Evolutionary conservation across 2,113 vertebrate species (phyloP).

Genomic region (Brachypodius melanocephalos): DNA sequence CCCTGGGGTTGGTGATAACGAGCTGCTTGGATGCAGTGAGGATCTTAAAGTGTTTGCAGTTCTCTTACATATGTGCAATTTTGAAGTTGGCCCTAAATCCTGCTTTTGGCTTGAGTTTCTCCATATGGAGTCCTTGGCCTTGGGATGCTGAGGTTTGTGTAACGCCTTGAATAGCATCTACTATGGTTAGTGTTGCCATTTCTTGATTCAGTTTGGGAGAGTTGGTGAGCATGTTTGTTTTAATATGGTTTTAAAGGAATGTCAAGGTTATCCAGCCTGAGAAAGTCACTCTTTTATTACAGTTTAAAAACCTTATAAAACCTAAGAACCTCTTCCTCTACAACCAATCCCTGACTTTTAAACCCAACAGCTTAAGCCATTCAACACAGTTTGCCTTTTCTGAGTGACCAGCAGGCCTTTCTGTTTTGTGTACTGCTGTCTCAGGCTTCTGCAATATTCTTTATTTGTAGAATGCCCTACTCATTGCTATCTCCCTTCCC

Average conservation of each 20-base stretch:
- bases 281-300: not conserved
- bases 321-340: not conserved
- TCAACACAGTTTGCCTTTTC: not conserved
- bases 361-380: not conserved
- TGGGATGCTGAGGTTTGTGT: not conserved
- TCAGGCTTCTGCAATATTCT: not conserved
- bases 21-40: not conserved
- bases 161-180: not conserved
- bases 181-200: not conserved
- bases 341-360: not conserved
- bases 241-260: not conserved
- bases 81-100: constrained; percentile 38
- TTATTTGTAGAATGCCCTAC: not conserved
- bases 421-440: not conserved
- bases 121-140: constrained; percentile 41
- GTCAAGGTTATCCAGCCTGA: not conserved
- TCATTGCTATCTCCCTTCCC: not conserved
- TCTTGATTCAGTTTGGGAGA: not conserved
- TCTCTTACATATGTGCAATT: constrained; percentile 40
- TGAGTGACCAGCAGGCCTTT: not conserved
- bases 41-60: constrained; percentile 11
- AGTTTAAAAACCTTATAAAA: not conserved
- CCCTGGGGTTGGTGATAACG: constrained; percentile 15
- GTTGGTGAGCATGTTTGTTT: constrained; percentile 3
- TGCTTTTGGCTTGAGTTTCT: not conserved